These are phyloP conservation scores for Paradoxurus hermaphroditus DNA, from an alignment of 2,113 vertebrate species.

Conservation along the genomic window DNA sequence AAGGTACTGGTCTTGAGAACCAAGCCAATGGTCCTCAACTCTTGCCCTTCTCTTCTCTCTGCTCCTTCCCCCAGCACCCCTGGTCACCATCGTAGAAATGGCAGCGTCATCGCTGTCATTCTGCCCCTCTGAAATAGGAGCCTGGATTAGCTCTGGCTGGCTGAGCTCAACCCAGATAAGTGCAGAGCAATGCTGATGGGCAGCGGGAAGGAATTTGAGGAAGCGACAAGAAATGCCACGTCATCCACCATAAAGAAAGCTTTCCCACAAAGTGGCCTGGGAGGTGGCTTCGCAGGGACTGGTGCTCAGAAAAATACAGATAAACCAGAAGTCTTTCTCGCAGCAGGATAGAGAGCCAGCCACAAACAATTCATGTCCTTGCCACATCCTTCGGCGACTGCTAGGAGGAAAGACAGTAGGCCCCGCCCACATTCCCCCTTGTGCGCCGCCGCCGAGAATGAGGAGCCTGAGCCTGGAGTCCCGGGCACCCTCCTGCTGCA, in stretches of 20 bases:
- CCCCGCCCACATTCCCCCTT: not conserved
- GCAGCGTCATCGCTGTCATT: slow-evolving; percentile 46
- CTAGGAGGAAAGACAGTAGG: not conserved
- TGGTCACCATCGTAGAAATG: slow-evolving; percentile 43
- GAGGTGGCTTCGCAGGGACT: slow-evolving; percentile 10
- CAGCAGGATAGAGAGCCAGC: not conserved
- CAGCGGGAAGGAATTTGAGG: slow-evolving; percentile 77
- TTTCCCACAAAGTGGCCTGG: slow-evolving; percentile 71
- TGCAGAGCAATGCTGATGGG: slow-evolving; percentile 62
- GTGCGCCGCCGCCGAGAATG: too few species aligned
- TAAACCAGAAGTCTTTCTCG: slow-evolving; percentile 54
- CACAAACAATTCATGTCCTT: slow-evolving; percentile 45
- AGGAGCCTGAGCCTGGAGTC: not conserved
- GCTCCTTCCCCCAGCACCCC: not conserved
- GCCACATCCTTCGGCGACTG: slow-evolving; percentile 52
- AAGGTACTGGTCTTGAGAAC: not conserved
- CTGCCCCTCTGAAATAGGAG: slow-evolving; percentile 69
- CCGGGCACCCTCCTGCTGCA: not conserved
- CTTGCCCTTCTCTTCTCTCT: not conserved
- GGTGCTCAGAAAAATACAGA: slow-evolving; percentile 59
- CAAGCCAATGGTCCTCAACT: not conserved
- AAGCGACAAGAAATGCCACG: slow-evolving; percentile 79
- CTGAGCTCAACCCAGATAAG: slow-evolving; percentile 73
- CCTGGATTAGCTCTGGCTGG: slow-evolving; percentile 67
- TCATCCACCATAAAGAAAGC: slow-evolving; percentile 69